Conservation (phyloP, 2,888 invertebrate genomes). For the Odontothrips loti region DNA sequence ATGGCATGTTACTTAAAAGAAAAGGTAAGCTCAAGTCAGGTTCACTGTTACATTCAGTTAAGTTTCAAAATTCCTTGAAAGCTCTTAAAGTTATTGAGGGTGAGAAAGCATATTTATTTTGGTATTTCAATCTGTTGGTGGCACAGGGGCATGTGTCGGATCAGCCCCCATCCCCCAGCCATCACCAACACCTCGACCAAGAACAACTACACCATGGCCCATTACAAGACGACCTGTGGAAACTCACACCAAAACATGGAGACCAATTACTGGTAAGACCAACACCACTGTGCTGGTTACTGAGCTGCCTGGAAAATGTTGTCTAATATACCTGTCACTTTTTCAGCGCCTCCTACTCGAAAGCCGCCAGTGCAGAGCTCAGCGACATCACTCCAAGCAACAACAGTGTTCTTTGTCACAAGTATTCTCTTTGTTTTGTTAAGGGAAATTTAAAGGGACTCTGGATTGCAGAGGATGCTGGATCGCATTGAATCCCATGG, state of each 20-base stretch:
- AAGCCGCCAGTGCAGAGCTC: not conserved
- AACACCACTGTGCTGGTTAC: not conserved
- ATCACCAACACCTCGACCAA: constrained; percentile 19
- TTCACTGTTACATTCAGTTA: not conserved
- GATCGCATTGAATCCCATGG: not conserved
- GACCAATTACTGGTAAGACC: constrained; percentile 35
- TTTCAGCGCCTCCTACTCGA: not conserved
- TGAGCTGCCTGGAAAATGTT: not conserved
- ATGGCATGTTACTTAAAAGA: constrained; percentile 60
- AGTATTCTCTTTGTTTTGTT: not conserved
- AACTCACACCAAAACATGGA: constrained; percentile 34
- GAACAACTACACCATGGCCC: constrained; percentile 31
- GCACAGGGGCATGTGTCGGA: constrained; percentile 16
- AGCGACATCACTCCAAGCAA: not conserved
- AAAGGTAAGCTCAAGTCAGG: constrained; percentile 44
- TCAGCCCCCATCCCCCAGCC: constrained; percentile 20
- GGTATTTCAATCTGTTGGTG: constrained; percentile 28
- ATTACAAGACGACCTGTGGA: constrained; percentile 31
- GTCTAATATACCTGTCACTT: not conserved
- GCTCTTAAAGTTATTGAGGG: not conserved
- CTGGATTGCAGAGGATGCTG: too few species aligned
- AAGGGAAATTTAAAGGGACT: not conserved
- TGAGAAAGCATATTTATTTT: constrained; percentile 5
- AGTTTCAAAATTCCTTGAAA: not conserved
- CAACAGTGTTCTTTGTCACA: not conserved